Base-by-base conservation (phyloP, 2,113 vertebrate species). In the Hemibagrus wyckioides region DNA sequence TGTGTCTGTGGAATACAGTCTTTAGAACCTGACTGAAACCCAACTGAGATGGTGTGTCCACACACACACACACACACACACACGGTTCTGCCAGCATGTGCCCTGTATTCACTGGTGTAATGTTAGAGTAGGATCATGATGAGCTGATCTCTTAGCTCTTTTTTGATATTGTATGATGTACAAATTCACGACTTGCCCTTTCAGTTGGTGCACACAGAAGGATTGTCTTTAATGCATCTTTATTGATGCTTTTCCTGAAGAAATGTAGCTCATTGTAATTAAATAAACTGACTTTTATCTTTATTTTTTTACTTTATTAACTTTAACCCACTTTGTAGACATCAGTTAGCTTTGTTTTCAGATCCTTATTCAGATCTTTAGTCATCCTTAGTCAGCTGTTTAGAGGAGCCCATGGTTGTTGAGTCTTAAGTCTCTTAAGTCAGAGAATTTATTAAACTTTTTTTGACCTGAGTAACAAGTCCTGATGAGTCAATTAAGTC, bases 81-180 rank as follows among this genome's bases (percentile, higher is more conserved):
- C 25, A 21, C 15, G 28, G 67, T 17, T 36, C 17, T 19, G 36
- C 6, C 9, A 44, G 11, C 13, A 23, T 75, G 21, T 75, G 71
- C 11, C 41, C 23, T 21, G 52, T 57, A 57, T 80, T 52, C 77
- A 80, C 3, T 80, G n/a, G 41, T 30, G 56, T 59, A n/a, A 48
- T 57, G 57, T 36, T 69, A 39, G 17, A 67, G 15, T 33, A 67
- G 63, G 30, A 67, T 30, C 13, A 80, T 57, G 19, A 80, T 57
- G 19, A 44, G 85, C 54, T 75, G 65, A 84, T 86, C 73, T 79
- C 48, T 61, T 21, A 48, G 57, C 19, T 79, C 28, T 61, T 79
- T 77, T 23, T 25, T 77, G 14, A 39, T 50, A 33, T 25, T 48
- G 0, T 77, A 77, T 9, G 7, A 79, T 30, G 52, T 7, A 52